These are phyloP conservation scores for Lasioglossum calceatum DNA, from an alignment of 2,888 invertebrate species.

Conservation along the genomic window DNA sequence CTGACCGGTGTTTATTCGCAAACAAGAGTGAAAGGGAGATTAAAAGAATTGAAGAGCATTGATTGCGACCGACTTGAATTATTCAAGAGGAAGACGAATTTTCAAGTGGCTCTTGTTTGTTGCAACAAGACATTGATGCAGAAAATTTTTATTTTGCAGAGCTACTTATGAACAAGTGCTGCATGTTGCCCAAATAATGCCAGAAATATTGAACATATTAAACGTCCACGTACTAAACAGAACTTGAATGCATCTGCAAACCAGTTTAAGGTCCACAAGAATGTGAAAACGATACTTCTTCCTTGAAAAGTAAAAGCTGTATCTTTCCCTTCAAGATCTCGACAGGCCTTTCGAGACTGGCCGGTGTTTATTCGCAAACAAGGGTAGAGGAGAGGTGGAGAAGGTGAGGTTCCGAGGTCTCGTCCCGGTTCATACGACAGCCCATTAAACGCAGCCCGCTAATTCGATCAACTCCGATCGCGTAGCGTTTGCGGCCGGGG, in stretches of 20 bases:
- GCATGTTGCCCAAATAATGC: not conserved
- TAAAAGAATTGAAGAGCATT: no score
- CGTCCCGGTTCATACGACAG: not conserved
- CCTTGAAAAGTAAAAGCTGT: not conserved
- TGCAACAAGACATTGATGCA: no score
- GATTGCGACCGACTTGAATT: no score
- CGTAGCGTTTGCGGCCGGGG: constrained; percentile 14
- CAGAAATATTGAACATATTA: not conserved
- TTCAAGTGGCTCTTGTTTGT: not conserved
- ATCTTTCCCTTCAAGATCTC: not conserved
- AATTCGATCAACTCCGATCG: constrained; percentile 23
- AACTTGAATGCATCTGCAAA: not conserved
- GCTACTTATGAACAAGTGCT: not conserved
- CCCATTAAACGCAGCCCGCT: constrained; percentile 9
- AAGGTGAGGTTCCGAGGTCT: not conserved
- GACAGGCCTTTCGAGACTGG: not conserved
- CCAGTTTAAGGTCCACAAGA: not conserved
- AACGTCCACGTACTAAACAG: not conserved
- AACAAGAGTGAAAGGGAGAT: not conserved
- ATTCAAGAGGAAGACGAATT: not conserved
- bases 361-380: not conserved
- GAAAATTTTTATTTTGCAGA: no score
- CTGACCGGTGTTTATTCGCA: not conserved
- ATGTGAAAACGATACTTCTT: not conserved
- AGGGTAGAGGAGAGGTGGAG: not conserved